phyloP scores from a whole-genome alignment of 2,888 invertebrate species.

The Conomelus anceps region DNA sequence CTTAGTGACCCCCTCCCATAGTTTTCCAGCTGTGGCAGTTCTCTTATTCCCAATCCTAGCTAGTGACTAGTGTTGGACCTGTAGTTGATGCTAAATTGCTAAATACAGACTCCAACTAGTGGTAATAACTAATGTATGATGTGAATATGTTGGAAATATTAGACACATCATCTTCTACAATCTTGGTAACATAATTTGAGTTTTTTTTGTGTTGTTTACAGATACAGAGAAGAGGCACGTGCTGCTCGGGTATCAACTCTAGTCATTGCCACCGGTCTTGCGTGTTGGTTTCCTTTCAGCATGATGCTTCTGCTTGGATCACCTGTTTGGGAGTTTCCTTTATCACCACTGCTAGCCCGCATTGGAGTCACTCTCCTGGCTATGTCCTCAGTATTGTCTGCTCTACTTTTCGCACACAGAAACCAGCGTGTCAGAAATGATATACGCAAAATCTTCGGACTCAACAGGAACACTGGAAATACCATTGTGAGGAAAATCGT shows the following conservation, averaged over 20 bases:
- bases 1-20: too few relatives aligned
- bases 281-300: conserved; percentile 52
- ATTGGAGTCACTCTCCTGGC: conserved; percentile 41
- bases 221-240: conserved; percentile 80
- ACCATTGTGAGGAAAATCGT: neutral
- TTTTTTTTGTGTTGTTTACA: too few relatives aligned
- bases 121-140: too few relatives aligned
- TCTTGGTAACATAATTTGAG: too few relatives aligned
- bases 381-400: conserved; percentile 59
- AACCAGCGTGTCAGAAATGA: conserved; percentile 59
- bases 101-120: too few relatives aligned
- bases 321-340: conserved; percentile 19
- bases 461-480: neutral
- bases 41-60: too few relatives aligned
- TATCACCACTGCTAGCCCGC: conserved; percentile 22
- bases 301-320: conserved; percentile 32
- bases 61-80: too few relatives aligned
- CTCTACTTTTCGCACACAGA: conserved; percentile 69
- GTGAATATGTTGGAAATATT: too few relatives aligned
- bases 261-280: conserved; percentile 61
- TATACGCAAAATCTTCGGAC: conserved; percentile 45
- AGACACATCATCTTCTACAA: too few relatives aligned
- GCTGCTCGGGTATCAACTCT: conserved; percentile 79
- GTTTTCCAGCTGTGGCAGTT: too few relatives aligned
- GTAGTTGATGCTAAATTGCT: too few relatives aligned